Evolutionary conservation across 2,888 invertebrate genomes (phyloP).

Genomic region (Hofmannophila pseudospretella): DNA sequence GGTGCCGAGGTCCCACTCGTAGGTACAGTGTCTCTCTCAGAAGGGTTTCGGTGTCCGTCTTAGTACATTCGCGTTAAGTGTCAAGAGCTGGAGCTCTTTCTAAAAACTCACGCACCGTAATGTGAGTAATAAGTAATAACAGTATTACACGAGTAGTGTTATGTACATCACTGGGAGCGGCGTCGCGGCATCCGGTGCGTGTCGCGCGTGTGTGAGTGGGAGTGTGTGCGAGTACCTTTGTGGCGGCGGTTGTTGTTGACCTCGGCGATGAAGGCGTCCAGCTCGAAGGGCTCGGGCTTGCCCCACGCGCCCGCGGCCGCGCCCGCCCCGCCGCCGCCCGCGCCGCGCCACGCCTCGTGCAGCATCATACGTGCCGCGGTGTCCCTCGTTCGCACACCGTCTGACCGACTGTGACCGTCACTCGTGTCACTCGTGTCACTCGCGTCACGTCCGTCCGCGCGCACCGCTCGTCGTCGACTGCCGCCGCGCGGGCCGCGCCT

Average conservation of each 20-base stretch:
- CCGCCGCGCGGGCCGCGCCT: slow-evolving; percentile 14
- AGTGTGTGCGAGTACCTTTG: slow-evolving; percentile 37
- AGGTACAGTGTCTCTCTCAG: too few relatives aligned
- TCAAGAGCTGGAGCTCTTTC: too few relatives aligned
- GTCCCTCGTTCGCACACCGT: slow-evolving; percentile 15
- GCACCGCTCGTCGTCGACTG: slow-evolving; percentile 19
- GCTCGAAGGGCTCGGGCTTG: slow-evolving; percentile 48
- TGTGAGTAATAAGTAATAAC: too few relatives aligned
- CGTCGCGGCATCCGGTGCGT: too few relatives aligned
- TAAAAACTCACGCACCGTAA: too few relatives aligned
- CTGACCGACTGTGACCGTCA: slow-evolving; percentile 18
- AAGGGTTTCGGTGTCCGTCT: too few relatives aligned
- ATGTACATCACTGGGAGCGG: too few relatives aligned
- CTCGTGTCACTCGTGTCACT: slow-evolving; percentile 25
- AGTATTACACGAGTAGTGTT: too few relatives aligned
- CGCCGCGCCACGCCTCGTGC: slow-evolving; percentile 54
- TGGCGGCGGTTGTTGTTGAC: slow-evolving; percentile 56
- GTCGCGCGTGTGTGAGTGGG: slow-evolving; percentile 8
- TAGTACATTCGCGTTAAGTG: too few relatives aligned
- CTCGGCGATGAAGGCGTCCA: slow-evolving; percentile 60
- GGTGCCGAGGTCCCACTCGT: too few relatives aligned
- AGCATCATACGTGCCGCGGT: slow-evolving; percentile 45
- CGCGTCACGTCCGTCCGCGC: slow-evolving; percentile 22
- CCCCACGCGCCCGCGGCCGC: slow-evolving; percentile 17
- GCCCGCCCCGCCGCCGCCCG: slow-evolving; percentile 33